Conservation (phyloP, 2,888 invertebrate species). For the Rhyacophila evoluta region DNA sequence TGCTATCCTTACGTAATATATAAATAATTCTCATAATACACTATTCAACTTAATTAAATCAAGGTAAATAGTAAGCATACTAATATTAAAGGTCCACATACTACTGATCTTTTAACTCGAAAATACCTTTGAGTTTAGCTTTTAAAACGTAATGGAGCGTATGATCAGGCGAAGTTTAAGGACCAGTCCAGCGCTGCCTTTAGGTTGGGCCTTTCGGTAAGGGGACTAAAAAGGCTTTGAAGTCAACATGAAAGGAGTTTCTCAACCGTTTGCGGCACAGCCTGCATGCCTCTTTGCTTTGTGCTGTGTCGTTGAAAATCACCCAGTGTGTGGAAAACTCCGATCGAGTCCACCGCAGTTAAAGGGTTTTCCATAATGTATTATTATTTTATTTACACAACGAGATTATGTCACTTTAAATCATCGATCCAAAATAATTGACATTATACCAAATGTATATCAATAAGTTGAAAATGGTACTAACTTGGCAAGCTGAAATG, state of each 20-base stretch:
- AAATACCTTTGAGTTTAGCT: not conserved
- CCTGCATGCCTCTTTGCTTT: not conserved
- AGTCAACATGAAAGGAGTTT: not conserved
- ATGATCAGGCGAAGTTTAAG: not conserved
- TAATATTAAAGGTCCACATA: too few relatives aligned
- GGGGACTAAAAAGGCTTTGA: not conserved
- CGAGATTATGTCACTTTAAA: too few relatives aligned
- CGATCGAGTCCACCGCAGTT: not conserved
- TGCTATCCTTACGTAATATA: too few relatives aligned
- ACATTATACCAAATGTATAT: too few relatives aligned
- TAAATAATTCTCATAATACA: too few relatives aligned
- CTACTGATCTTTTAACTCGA: not conserved
- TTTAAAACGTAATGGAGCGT: not conserved
- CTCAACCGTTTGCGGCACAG: not conserved
- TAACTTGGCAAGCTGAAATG: too few relatives aligned
- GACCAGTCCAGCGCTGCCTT: not conserved
- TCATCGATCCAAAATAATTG: too few relatives aligned
- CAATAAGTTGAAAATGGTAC: too few relatives aligned
- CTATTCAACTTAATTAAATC: not conserved
- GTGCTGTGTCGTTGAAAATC: not conserved
- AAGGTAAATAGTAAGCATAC: not conserved
- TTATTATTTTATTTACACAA: not conserved
- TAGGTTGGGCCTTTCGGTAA: not conserved
- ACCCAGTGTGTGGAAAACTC: not conserved
- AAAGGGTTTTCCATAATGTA: not conserved